These are phyloP conservation scores for Poeciliopsis retropinna DNA, from an alignment of 2,113 vertebrate genomes.

Conservation along the genomic window DNA sequence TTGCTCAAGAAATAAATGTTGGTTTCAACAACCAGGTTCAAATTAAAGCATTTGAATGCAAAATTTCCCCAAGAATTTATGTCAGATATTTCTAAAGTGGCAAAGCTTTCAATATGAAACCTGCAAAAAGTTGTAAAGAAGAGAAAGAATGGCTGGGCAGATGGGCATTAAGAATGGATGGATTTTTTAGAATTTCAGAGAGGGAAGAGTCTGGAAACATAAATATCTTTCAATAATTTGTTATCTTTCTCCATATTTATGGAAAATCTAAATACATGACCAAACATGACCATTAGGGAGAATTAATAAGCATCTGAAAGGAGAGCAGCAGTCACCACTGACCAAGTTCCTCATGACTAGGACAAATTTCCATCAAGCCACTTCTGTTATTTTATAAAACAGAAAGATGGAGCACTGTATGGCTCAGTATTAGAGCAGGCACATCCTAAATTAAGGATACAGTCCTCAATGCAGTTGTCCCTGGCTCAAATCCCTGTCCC, in stretches of 20 bases:
- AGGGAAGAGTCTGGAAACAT: too few relatives aligned
- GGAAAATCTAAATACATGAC: too few relatives aligned
- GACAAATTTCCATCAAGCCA: slow-evolving; percentile 9
- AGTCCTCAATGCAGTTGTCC: too few relatives aligned
- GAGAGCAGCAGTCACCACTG: too few relatives aligned
- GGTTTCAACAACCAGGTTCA: neutral
- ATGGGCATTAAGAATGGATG: too few relatives aligned
- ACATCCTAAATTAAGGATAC: too few relatives aligned
- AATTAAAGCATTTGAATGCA: neutral
- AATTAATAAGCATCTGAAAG: neutral
- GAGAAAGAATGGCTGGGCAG: neutral
- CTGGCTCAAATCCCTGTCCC: too few relatives aligned
- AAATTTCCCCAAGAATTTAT: neutral
- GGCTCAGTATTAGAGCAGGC: too few relatives aligned
- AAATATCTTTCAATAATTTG: too few relatives aligned
- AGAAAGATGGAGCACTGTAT: neutral
- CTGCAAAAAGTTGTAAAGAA: neutral
- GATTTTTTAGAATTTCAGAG: too few relatives aligned
- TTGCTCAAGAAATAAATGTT: too few relatives aligned
- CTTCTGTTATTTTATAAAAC: neutral
- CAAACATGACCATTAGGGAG: neutral
- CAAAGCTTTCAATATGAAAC: neutral
- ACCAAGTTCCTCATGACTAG: neutral
- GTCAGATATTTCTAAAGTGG: neutral
- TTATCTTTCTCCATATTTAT: too few relatives aligned